These are phyloP conservation scores for Nephrotoma appendiculata DNA, from an alignment of 2,888 invertebrate genomes.

Conservation along the genomic window DNA sequence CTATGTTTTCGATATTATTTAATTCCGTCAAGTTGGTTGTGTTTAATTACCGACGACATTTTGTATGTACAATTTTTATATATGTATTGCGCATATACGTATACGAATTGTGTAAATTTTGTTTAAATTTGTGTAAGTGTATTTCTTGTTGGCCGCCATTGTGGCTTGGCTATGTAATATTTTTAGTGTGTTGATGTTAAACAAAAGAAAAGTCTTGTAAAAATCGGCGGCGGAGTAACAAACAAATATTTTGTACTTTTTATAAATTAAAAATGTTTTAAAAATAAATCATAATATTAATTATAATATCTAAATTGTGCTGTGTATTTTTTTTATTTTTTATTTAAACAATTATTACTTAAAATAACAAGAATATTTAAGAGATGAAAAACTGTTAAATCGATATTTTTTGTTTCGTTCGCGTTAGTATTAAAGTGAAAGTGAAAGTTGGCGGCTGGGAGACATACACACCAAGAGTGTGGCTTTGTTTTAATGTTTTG, in stretches of 20 bases:
- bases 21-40: neutral
- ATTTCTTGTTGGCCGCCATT: neutral
- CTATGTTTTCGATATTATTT: neutral
- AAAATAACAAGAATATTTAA: neutral
- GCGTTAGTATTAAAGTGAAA: conserved; percentile 4
- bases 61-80: neutral
- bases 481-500: conserved; percentile 3
- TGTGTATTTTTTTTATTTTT: neutral
- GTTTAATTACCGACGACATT: neutral
- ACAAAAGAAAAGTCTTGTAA: neutral
- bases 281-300: neutral
- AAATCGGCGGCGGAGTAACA: neutral
- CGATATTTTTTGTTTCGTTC: neutral
- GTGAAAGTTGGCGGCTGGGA: conserved; percentile 7
- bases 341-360: neutral
- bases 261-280: neutral
- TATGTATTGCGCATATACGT: neutral
- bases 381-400: neutral
- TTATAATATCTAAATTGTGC: neutral
- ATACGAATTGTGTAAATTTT: neutral
- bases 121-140: neutral
- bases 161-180: conserved; percentile 2
- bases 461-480: conserved; percentile 1
- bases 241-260: neutral
- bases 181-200: neutral